Evolutionary conservation across 2,113 vertebrate species (phyloP), one percentile per base, ranked within the genome.

Genomic region (Edolisoma coerulescens): DNA sequence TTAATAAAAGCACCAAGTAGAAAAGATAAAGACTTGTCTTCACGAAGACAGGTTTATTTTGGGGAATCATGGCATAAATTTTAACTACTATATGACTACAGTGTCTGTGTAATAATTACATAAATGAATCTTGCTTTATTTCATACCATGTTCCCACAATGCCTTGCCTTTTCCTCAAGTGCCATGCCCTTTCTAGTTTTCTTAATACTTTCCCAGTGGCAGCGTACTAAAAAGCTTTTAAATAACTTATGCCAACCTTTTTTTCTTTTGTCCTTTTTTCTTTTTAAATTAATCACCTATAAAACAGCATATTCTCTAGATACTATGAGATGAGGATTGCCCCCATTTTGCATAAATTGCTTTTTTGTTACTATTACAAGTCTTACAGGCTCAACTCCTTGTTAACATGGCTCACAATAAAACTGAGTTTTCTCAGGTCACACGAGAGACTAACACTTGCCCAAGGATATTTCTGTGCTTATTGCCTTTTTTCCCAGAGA

Each of bases 291-390:
- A 90, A 93, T 95, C 79, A 86, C 82, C 91, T 95, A 67, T 91
- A 96, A 95, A 93, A 80, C 64, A 68, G 42, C 44, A 21, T 77
- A 67, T 92, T 95, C 90, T 96, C 92, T 64, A 80, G 95, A 71
- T 84, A 84, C 44, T 61, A 3, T 21, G 37, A 77, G 75, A 91
- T 74, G 71, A 90, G 82, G 74, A 84, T 94, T 96, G 82, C 42
- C 91, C 84, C 63, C 63, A 74, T 95, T 94, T 96, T 95, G 71
- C 75, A 96, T 94, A 96, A 96, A 94, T 91, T 91, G 57, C 75
- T 87, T 94, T 95, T 92, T 83, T 92, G 76, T 96, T 94, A 37
- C 35, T 90, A 53, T 78, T 95, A 78, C 49, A 86, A 78, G 39
- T 84, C 71, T 84, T 95, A 81, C 21, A 88, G 60, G 82, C 64